phyloP scores from a whole-genome alignment of 2,113 vertebrate genomes.

The Rhinoptilus africanus region DNA sequence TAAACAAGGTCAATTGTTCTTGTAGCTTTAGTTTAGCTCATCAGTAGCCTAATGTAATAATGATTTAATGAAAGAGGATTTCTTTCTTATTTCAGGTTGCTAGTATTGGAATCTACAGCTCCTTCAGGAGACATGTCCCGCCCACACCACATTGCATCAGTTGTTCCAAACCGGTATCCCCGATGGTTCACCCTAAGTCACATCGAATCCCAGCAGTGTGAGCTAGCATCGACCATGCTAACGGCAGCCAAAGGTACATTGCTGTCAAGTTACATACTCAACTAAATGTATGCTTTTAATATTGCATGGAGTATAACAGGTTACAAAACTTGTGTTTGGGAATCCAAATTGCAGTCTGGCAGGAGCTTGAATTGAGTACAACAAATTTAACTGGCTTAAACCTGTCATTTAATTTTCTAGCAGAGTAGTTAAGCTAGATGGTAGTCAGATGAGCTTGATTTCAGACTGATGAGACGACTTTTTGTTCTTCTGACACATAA shows the following conservation, averaged over 20 bases:
- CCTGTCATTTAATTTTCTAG: background rate
- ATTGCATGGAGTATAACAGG: background rate
- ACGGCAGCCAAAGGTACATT: constrained; percentile 91
- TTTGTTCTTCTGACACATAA: background rate
- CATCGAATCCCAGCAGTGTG: constrained; percentile 94
- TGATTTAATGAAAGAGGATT: background rate
- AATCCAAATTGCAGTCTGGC: background rate
- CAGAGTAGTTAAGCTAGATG: background rate
- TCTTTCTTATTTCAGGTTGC: constrained; percentile 79
- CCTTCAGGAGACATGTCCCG: constrained; percentile 90
- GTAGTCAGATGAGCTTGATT: background rate
- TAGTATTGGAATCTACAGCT: constrained; percentile 95
- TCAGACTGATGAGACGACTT: background rate
- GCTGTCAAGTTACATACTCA: background rate
- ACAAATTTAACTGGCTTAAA: background rate
- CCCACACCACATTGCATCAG: constrained; percentile 96
- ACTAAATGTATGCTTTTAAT: background rate
- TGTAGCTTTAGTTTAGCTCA: background rate
- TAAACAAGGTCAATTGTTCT: background rate
- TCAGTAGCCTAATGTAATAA: background rate
- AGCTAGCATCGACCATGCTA: constrained; percentile 93
- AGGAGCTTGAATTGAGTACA: background rate
- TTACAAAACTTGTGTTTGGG: background rate
- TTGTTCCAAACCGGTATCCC: constrained; percentile 95
- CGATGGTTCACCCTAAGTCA: constrained; percentile 97